A percentile compares a stretch with the other conserved stretches of the same genome.
These are phyloP conservation scores for Bothrops jararaca DNA, from an alignment of 2,113 vertebrate species.

Conservation along the genomic window DNA sequence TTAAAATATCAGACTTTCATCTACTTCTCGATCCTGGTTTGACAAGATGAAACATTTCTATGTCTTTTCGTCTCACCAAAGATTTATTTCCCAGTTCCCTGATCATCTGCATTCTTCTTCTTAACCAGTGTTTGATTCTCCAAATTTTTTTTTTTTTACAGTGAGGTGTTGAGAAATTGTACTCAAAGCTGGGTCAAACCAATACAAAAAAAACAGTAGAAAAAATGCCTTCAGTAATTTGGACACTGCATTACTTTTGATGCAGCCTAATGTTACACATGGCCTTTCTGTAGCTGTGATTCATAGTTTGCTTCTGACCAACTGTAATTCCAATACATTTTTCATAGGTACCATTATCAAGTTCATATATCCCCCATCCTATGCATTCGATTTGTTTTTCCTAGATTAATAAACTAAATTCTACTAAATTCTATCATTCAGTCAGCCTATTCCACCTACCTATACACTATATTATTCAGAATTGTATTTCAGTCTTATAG, in stretches of 20 bases:
- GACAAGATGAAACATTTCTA: too few relatives aligned
- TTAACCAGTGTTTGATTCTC: background rate
- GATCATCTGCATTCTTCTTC: too few relatives aligned
- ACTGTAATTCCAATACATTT: background rate
- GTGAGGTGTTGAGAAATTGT: background rate
- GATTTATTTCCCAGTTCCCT: too few relatives aligned
- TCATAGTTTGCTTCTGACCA: background rate
- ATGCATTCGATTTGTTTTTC: background rate
- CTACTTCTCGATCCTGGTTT: too few relatives aligned
- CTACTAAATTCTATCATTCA: background rate
- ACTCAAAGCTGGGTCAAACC: background rate
- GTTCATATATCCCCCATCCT: background rate
- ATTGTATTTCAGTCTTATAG: background rate
- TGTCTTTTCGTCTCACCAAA: too few relatives aligned
- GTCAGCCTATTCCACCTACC: background rate
- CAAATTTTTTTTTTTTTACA: background rate
- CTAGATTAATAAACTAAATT: background rate
- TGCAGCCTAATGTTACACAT: background rate
- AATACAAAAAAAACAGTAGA: background rate
- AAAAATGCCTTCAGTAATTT: background rate
- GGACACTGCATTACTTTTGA: background rate
- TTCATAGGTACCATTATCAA: background rate
- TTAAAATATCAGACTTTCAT: too few relatives aligned
- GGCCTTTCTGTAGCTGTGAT: too few relatives aligned
- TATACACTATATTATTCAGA: background rate